Percentiles rank a stretch among this genome's conserved stretches.
These are phyloP conservation scores for Arothron firmamentum DNA, from an alignment of 2,113 vertebrate species.

Conservation along the genomic window DNA sequence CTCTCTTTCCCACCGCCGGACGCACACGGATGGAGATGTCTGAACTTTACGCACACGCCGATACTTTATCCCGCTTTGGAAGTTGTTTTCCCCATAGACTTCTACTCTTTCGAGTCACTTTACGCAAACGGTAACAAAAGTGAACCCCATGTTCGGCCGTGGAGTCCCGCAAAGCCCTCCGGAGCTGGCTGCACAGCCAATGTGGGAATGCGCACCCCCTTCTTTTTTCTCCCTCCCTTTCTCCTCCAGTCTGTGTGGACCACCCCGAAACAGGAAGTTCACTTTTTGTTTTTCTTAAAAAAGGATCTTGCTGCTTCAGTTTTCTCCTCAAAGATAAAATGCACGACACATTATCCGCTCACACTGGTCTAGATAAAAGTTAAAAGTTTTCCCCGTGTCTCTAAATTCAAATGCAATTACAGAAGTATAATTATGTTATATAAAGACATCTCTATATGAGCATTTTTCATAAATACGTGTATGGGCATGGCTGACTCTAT, in stretches of 20 bases:
- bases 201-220: slow-evolving; percentile 72
- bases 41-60: slow-evolving; percentile 40
- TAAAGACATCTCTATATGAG: slow-evolving; percentile 23
- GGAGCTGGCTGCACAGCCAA: slow-evolving; percentile 70
- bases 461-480: background rate
- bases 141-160: slow-evolving; percentile 72
- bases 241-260: slow-evolving; percentile 77
- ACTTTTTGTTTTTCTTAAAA: slow-evolving; percentile 81
- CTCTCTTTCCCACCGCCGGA: slow-evolving; percentile 36
- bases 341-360: slow-evolving; percentile 5
- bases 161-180: slow-evolving; percentile 69
- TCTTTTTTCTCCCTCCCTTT: slow-evolving; percentile 59
- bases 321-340: slow-evolving; percentile 32
- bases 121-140: slow-evolving; percentile 52
- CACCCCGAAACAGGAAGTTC: slow-evolving; percentile 86
- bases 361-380: background rate
- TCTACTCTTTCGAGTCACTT: slow-evolving; percentile 29
- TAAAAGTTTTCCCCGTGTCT: too few relatives aligned
- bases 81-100: slow-evolving; percentile 17
- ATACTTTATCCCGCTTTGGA: slow-evolving; percentile 45
- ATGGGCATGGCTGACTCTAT: slow-evolving; percentile 22
- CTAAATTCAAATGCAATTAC: background rate
- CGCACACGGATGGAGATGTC: slow-evolving; percentile 69
- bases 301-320: slow-evolving; percentile 47
- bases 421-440: slow-evolving; percentile 11